phyloP scores from a whole-genome alignment of 2,888 invertebrate genomes.

The Nomada ruficornis region DNA sequence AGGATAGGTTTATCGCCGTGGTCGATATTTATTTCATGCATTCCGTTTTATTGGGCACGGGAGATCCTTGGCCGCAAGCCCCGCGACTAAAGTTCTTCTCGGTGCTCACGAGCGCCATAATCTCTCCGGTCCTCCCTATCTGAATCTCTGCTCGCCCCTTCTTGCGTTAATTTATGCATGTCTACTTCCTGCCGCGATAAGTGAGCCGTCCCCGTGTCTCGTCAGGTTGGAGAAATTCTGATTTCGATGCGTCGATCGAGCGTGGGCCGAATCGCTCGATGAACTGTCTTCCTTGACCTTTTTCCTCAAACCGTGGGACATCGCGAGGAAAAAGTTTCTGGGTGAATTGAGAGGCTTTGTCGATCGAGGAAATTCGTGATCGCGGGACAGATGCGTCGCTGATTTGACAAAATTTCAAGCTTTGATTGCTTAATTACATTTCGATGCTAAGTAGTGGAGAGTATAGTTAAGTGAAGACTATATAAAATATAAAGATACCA shows the following conservation, averaged over 20 bases:
- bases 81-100: constrained; percentile 47
- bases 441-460: too few species aligned
- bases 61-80: constrained; percentile 40
- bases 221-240: constrained; percentile 27
- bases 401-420: too few species aligned
- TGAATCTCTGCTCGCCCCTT: constrained; percentile 27
- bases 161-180: constrained; percentile 67
- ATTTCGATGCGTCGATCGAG: constrained; percentile 57
- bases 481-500: too few species aligned
- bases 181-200: constrained; percentile 69
- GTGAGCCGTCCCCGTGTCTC: constrained; percentile 46
- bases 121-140: constrained; percentile 42
- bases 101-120: constrained; percentile 59
- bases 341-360: neutral
- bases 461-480: too few species aligned
- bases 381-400: too few species aligned
- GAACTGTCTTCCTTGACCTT: neutral
- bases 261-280: constrained; percentile 58
- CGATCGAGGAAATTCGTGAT: neutral
- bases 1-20: constrained; percentile 45
- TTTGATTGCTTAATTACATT: too few species aligned
- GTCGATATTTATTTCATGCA: constrained; percentile 64
- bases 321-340: too few species aligned
- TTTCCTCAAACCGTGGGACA: neutral
- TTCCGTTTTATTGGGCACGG: constrained; percentile 65